Evolutionary conservation across 2,888 invertebrate species (phyloP).

Genomic region (Agrilus biguttatus): DNA sequence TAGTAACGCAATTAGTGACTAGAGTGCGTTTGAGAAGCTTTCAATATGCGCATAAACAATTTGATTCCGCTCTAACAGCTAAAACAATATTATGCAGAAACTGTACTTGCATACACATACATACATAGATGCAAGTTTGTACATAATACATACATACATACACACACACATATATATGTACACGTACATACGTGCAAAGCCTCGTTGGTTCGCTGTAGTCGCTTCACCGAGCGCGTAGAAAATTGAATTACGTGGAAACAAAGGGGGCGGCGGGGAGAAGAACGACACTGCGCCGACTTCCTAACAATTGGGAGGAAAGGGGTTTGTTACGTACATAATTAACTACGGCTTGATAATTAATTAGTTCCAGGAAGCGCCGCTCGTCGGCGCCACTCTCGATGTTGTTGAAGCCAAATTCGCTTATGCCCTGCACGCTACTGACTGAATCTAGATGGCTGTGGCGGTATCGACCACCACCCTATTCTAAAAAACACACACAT

Average conservation of each 20-base stretch:
- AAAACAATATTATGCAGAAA: slow-evolving; percentile 9
- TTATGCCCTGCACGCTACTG: slow-evolving; percentile 1
- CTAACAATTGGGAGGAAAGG: slow-evolving; percentile 18
- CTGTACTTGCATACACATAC: no score
- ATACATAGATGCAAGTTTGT: no score
- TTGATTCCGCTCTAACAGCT: slow-evolving; percentile 1
- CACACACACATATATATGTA: no score
- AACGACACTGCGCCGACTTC: slow-evolving; percentile 16
- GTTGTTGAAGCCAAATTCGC: slow-evolving; percentile 14
- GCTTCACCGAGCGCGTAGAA: slow-evolving; percentile 16
- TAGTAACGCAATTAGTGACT: no score
- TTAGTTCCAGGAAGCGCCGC: slow-evolving; percentile 31
- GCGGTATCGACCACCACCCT: not conserved
- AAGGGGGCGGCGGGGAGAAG: slow-evolving; percentile 16
- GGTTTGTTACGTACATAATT: slow-evolving; percentile 29
- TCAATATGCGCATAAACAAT: slow-evolving; percentile 4
- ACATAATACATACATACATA: no score
- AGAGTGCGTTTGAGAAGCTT: slow-evolving; percentile 6
- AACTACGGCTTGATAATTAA: slow-evolving; percentile 32
- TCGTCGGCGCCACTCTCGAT: slow-evolving; percentile 21
- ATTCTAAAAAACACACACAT: not conserved
- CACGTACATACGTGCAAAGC: no score
- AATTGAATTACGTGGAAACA: slow-evolving; percentile 30
- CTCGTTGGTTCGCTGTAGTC: no score
- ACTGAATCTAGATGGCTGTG: no score